These are phyloP conservation scores for Cecidostiba fungosa DNA, from an alignment of 2,888 invertebrate species.

Conservation along the genomic window DNA sequence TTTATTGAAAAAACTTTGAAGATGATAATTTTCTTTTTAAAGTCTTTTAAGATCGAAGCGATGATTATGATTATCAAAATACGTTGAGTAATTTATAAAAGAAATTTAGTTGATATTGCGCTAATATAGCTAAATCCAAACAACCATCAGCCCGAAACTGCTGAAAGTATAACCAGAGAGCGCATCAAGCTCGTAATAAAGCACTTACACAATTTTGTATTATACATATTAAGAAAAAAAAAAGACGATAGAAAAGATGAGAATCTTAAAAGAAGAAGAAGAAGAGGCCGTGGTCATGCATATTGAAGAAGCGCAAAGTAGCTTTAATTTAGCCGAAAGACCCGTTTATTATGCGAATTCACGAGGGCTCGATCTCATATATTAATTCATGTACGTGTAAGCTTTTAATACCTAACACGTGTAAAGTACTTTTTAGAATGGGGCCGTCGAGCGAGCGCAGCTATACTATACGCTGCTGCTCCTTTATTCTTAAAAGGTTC, in stretches of 20 bases:
- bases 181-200: too few relatives aligned
- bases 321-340: constrained; percentile 31
- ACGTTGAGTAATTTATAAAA: too few relatives aligned
- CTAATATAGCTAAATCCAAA: too few relatives aligned
- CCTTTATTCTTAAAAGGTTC: constrained; percentile 52
- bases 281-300: constrained; percentile 17
- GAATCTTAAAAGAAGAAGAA: constrained; percentile 9
- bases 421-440: constrained; percentile 48
- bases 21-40: too few relatives aligned
- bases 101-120: too few relatives aligned
- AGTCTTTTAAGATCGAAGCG: too few relatives aligned
- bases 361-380: constrained; percentile 47
- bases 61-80: too few relatives aligned
- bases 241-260: background rate
- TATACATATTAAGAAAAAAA: background rate
- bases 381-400: constrained; percentile 49
- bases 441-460: background rate
- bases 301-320: constrained; percentile 39
- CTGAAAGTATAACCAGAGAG: too few relatives aligned
- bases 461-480: background rate
- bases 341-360: constrained; percentile 57
- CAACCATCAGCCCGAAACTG: too few relatives aligned
- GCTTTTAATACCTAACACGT: constrained; percentile 53
- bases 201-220: background rate
- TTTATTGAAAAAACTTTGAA: too few relatives aligned